These are phyloP conservation scores for Oreochromis aureus DNA, from an alignment of 2,113 vertebrate genomes.

Conservation along the genomic window DNA sequence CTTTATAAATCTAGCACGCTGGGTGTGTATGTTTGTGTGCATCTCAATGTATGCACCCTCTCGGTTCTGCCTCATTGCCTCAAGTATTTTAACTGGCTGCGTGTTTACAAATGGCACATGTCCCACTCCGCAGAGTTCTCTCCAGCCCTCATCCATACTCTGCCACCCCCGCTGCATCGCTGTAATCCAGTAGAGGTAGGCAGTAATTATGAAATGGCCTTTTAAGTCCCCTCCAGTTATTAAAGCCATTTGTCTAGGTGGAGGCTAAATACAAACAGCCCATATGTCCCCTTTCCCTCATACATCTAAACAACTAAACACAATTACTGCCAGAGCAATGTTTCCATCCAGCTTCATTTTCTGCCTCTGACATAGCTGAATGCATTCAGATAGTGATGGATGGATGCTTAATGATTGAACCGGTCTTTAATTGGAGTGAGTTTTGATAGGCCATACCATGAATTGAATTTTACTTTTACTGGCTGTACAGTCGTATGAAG, in stretches of 20 bases:
- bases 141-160: conserved; percentile 7
- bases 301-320: conserved; percentile 47
- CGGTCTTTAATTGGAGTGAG: conserved; percentile 26
- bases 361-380: conserved; percentile 21
- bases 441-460: conserved; percentile 25
- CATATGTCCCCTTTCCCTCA: conserved; percentile 28
- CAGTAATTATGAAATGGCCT: conserved; percentile 68
- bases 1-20: background rate
- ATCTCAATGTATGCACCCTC: background rate
- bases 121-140: background rate
- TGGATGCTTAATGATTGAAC: conserved; percentile 14
- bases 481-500: background rate
- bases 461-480: conserved; percentile 17
- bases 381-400: conserved; percentile 3
- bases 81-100: background rate
- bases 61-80: background rate
- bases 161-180: background rate
- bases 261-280: conserved; percentile 26
- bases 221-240: conserved; percentile 58
- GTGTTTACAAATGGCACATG: conserved; percentile 25
- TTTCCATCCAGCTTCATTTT: conserved; percentile 14
- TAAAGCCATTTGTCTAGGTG: conserved; percentile 48
- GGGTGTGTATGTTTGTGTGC: background rate
- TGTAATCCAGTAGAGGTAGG: conserved; percentile 50
- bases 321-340: conserved; percentile 42